Evolutionary conservation across 2,113 vertebrate genomes (phyloP), one percentile per base, ranked within the genome.

Genomic region (Vombatus ursinus): DNA sequence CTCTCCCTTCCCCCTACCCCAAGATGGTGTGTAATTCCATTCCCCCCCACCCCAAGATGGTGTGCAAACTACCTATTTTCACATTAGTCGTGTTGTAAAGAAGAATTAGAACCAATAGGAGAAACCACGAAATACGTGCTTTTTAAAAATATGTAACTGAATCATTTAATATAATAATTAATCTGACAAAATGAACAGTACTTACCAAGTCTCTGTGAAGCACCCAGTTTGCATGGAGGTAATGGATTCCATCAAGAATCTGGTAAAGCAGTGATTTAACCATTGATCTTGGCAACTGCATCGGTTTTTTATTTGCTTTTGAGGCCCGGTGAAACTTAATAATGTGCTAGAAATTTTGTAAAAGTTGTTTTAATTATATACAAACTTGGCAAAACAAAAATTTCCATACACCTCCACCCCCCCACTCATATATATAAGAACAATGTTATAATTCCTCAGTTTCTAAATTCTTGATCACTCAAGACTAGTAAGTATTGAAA

Each of bases 271-370:
- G 98, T 84, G 99, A 99, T 97, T 99, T 99, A 96, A 99, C 99
- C 99, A 99, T 99, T 93, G 99, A 99, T 98, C 99, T 98, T 97
- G 99, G 99, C 98, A 99, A 98, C 98, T 99, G 99, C 98, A 99
- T 99, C 97, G 99, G 99, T 96, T 99, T 99, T 98, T 99, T 99
- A 98, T 99, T 99, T 98, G 99, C 99, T 99, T 99, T 99, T 97
- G 99, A 99, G 98, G 99, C 99, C 98, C 99, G 99, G 95, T 99
- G 99, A 98, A 99, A 99, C 97, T 99, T 99, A 98, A 99, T 99
- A 98, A 99, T 99, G 98, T 99, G 99, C 99, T 99, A 98, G 96
- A 98, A 98, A 98, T 95, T 96, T 94, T 98, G 96, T 54, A 98
- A 92, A 97, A 98, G 23, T 28, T 93, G 93, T 92, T 96, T 50